Percentiles rank a stretch among this genome's conserved stretches.
These are phyloP conservation scores for Cephus pygmeus DNA, from an alignment of 2,888 invertebrate species.

Conservation along the genomic window DNA sequence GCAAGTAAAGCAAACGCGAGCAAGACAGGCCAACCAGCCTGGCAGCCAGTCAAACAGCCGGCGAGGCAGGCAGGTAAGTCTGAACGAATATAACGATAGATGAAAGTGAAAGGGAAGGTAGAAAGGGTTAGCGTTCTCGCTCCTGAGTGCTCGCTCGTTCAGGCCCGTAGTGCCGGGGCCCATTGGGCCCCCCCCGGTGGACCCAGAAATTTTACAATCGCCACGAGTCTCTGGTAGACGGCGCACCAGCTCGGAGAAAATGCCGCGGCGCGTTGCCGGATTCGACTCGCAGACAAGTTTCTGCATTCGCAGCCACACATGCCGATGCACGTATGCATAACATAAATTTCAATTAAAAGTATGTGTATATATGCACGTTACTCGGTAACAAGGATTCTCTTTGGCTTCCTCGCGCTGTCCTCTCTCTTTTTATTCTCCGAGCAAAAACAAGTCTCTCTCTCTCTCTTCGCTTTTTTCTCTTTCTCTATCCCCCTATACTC, in stretches of 20 bases:
- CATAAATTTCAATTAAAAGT: neutral
- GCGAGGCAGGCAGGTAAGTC: slow-evolving; percentile 26
- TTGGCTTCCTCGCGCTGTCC: neutral
- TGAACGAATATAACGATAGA: slow-evolving; percentile 46
- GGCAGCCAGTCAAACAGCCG: slow-evolving; percentile 29
- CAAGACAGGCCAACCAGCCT: neutral
- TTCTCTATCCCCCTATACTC: slow-evolving; percentile 4
- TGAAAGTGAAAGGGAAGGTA: slow-evolving; percentile 66
- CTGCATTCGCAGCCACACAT: neutral
- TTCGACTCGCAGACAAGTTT: neutral
- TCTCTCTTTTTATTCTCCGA: neutral
- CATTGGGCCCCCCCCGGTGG: slow-evolving; percentile 26
- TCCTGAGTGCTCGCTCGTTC: slow-evolving; percentile 25
- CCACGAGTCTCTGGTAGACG: slow-evolving; percentile 38
- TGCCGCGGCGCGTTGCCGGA: slow-evolving; percentile 16
- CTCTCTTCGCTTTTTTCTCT: neutral
- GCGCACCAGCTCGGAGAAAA: slow-evolving; percentile 37
- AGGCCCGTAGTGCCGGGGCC: slow-evolving; percentile 10
- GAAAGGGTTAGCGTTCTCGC: slow-evolving; percentile 58
- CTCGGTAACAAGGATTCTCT: slow-evolving; percentile 1
- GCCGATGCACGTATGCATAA: neutral
- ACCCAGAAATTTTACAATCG: slow-evolving; percentile 52
- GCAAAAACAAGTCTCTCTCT: neutral
- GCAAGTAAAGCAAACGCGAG: neutral
- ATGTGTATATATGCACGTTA: neutral